These are phyloP conservation scores for Heliconius charithonia DNA, from an alignment of 2,888 invertebrate species.

Conservation along the genomic window DNA sequence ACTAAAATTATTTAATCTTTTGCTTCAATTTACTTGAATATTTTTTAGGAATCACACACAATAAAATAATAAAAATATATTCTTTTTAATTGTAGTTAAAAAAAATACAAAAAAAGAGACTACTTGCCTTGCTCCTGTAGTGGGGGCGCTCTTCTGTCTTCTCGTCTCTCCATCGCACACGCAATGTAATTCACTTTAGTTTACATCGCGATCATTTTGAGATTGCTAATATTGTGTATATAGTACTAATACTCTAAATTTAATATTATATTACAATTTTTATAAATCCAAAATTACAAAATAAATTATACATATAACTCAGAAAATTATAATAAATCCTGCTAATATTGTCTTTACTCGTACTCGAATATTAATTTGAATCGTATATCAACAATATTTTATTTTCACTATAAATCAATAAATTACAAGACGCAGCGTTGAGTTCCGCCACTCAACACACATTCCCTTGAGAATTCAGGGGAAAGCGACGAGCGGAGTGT, in stretches of 20 bases:
- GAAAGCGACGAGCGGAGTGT: too few species aligned
- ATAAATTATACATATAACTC: neutral
- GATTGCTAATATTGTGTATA: neutral
- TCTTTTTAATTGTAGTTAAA: too few species aligned
- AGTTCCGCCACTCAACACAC: too few species aligned
- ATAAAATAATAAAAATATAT: too few species aligned
- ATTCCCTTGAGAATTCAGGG: too few species aligned
- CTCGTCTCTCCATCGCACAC: constrained; percentile 77
- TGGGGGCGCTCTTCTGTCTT: constrained; percentile 68
- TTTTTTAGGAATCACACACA: too few species aligned
- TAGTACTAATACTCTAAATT: too few species aligned
- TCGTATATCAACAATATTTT: neutral
- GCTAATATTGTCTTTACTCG: neutral
- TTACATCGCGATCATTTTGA: constrained; percentile 52
- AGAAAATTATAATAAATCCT: neutral
- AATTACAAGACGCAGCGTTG: too few species aligned
- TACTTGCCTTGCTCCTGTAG: constrained; percentile 72
- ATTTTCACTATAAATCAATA: neutral
- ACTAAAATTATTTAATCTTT: too few species aligned
- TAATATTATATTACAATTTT: neutral
- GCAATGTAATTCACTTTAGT: constrained; percentile 62
- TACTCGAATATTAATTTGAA: neutral
- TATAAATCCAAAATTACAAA: neutral
- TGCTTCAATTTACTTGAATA: too few species aligned
- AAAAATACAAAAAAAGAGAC: neutral